Percentiles rank a stretch among this genome's conserved stretches.
phyloP scores from a whole-genome alignment of 2,113 vertebrate genomes.

The Ellobius talpinus region DNA sequence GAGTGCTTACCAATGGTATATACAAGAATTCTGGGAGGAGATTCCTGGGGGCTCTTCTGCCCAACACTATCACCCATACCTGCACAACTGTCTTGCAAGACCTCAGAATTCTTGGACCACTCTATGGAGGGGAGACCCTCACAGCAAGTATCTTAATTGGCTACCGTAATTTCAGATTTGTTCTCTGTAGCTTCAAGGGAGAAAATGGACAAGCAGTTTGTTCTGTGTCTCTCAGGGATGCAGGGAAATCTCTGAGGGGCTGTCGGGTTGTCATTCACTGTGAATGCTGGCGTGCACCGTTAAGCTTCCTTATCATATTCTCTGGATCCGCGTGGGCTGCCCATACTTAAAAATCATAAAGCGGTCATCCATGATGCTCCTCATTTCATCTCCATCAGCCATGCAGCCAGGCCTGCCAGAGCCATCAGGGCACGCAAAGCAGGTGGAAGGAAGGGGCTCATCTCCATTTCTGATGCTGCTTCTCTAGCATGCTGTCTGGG shows the following conservation, averaged over 20 bases:
- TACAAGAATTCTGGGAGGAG: background rate
- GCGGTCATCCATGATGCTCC: background rate
- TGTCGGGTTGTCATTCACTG: background rate
- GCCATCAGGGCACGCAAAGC: background rate
- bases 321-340: background rate
- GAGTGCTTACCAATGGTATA: background rate
- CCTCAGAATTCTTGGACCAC: background rate
- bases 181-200: background rate
- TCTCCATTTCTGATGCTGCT: background rate
- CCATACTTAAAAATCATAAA: background rate
- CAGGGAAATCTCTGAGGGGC: accelerated
- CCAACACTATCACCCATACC: too few species aligned
- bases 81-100: accelerated
- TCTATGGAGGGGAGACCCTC: too few species aligned
- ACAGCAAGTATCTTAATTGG: too few species aligned
- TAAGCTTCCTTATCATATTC: background rate
- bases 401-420: background rate
- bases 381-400: background rate
- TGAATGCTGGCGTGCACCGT: background rate
- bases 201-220: background rate
- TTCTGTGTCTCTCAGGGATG: background rate
- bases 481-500: background rate
- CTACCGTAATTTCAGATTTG: background rate
- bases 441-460: background rate
- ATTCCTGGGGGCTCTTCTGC: background rate